Conservation (phyloP, 2,113 vertebrate species). For the Pituophis catenifer region DNA sequence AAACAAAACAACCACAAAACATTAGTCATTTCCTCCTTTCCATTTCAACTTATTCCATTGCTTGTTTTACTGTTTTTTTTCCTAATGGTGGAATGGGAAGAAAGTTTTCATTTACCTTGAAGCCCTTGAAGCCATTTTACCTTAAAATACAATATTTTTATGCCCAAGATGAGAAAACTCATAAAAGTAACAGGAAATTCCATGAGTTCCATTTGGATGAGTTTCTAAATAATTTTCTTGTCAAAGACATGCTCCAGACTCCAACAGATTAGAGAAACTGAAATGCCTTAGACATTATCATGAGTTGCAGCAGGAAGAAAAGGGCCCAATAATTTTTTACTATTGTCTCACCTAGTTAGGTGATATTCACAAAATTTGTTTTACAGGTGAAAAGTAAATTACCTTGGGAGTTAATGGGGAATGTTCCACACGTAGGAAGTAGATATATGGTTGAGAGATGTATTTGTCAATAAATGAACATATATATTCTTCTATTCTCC, state of each 20-base stretch:
- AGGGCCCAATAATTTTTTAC: neutral
- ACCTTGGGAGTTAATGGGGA: neutral
- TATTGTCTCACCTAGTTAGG: neutral
- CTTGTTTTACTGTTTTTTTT: neutral
- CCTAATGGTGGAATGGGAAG: neutral
- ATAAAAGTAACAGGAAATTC: conserved; percentile 21
- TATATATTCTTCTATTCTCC: neutral
- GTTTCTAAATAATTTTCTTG: conserved; percentile 19
- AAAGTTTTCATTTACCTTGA: neutral
- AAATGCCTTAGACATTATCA: neutral
- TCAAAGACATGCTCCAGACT: neutral
- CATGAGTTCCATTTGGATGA: neutral
- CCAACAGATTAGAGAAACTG: neutral
- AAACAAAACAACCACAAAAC: neutral
- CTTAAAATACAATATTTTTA: conserved; percentile 1
- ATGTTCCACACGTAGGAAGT: neutral
- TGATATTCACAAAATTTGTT: neutral
- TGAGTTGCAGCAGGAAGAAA: neutral
- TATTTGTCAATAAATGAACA: neutral
- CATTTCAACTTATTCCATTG: neutral
- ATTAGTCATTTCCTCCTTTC: neutral
- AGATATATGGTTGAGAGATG: neutral
- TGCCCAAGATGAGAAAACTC: conserved; percentile 1
- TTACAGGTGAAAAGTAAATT: neutral
- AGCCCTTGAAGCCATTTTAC: neutral